phyloP scores from a whole-genome alignment of 2,113 vertebrate genomes.

The Aphyosemion australe region DNA sequence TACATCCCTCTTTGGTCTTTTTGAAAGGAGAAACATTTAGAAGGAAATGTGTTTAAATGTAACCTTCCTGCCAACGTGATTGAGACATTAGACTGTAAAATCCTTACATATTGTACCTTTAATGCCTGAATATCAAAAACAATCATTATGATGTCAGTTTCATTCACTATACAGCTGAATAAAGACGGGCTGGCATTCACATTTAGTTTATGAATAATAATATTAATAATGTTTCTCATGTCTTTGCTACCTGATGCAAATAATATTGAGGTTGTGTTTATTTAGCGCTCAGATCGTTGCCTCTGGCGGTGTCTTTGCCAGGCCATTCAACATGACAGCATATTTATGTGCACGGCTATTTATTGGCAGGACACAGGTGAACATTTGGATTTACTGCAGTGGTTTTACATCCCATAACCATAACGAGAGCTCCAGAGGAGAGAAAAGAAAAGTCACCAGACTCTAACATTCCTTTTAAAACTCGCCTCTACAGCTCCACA shows the following conservation, averaged over 20 bases:
- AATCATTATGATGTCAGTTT: neutral
- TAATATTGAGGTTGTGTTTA: neutral
- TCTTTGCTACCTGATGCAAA: no score
- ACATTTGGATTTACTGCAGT: no score
- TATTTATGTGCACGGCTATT: neutral
- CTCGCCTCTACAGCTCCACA: constrained; percentile 6
- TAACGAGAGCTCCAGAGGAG: neutral
- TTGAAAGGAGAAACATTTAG: no score
- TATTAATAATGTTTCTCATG: no score
- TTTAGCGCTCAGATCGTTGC: neutral
- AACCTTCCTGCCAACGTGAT: no score
- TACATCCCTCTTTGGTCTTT: no score
- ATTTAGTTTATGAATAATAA: no score
- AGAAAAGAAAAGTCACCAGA: neutral
- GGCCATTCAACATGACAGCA: neutral
- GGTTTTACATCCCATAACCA: neutral
- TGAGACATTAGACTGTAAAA: no score
- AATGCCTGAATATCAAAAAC: neutral
- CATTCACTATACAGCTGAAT: neutral
- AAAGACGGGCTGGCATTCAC: no score
- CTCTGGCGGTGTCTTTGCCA: neutral
- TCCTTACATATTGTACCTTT: no score
- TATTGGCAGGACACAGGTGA: neutral
- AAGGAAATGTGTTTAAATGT: no score
- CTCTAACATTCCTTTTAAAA: neutral